Evolutionary conservation across 1,140 invertebrate genomes (phyloP), one percentile per base, ranked within the genome.

Genomic region (Hypsibius dujardini): DNA sequence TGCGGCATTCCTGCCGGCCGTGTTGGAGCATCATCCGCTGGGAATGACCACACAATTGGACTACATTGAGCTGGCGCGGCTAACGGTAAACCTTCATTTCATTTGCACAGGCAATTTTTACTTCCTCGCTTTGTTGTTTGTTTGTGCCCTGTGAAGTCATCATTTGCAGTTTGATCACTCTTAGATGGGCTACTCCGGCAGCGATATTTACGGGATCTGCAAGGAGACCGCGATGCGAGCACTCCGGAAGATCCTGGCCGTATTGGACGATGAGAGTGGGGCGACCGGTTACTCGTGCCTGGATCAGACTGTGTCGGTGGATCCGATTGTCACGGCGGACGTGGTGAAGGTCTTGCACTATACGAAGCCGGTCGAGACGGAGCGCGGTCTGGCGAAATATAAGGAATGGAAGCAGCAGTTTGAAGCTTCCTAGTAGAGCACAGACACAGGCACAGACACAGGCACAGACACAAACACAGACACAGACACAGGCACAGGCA

Each of bases 201-300:
- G 89, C 40, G 92, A 96, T 77, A 85, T 95, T n/a, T 87, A 87
- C 75, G 78, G 89, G 73, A 83, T 91, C 7, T 92, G 89, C 76
- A 94, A 93, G 81, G 90, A 95, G 83, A 86, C 88, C 1, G 85
- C 82, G 69, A 84, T 84, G 81, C 77, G 78, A 71, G 80, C 79
- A 59, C 76, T 84, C 1, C 75, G 83, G 71, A 81, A 83, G 75
- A 78, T 83, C 71, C 82, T 83, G 74, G 75, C 79, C 71, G 77
- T 79, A 47, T 75, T 84, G 47, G 82, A 84, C 76, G 79, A 80
- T 71, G 76, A 78, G 50, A 74, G 74, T 71, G 77, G n/a, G n/a
- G n/a, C n/a, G n/a, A n/a, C n/a, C n/a, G n/a, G n/a, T n/a, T n/a
- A n/a, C n/a, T n/a, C n/a, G n/a, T n/a, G n/a, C n/a, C n/a, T n/a